These are phyloP conservation scores for Teinopalpus imperialis DNA, from an alignment of 2,888 invertebrate genomes.

Conservation along the genomic window DNA sequence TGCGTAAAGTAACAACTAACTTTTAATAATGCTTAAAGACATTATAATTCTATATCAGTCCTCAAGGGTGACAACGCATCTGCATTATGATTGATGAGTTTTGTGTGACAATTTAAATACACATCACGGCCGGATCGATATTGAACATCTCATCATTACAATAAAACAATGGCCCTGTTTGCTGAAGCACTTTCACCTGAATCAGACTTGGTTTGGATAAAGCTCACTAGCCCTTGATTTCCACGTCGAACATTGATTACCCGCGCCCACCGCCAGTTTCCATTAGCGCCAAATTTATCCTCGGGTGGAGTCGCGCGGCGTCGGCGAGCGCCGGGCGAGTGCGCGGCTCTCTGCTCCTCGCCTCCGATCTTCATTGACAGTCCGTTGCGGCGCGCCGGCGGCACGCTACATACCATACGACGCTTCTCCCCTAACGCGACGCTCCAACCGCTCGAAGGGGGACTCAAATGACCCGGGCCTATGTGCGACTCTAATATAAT, in stretches of 20 bases:
- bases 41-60: too few species aligned
- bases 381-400: slow-evolving; percentile 42
- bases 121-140: slow-evolving; percentile 9
- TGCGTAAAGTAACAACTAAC: too few species aligned
- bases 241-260: slow-evolving; percentile 76
- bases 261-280: slow-evolving; percentile 66
- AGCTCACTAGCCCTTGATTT: slow-evolving; percentile 59
- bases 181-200: slow-evolving; percentile 20
- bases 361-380: slow-evolving; percentile 38
- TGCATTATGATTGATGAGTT: too few species aligned
- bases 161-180: slow-evolving; percentile 11
- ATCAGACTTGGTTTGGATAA: slow-evolving; percentile 42
- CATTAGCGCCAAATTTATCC: slow-evolving; percentile 79
- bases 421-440: slow-evolving; percentile 47
- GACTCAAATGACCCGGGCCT: slow-evolving; percentile 45
- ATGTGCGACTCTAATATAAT: slow-evolving; percentile 47
- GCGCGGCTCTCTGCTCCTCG: slow-evolving; percentile 43
- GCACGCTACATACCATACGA: slow-evolving; percentile 43
- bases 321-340: slow-evolving; percentile 63
- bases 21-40: too few species aligned
- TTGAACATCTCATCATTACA: neutral
- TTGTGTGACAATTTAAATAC: neutral
- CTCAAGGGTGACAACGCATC: too few species aligned
- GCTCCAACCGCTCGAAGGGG: slow-evolving; percentile 24
- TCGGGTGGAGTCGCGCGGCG: slow-evolving; percentile 68